A percentile compares a stretch with the other conserved stretches of the same genome.
phyloP scores from a whole-genome alignment of 2,113 vertebrate genomes.

The Seriola aureovittata region DNA sequence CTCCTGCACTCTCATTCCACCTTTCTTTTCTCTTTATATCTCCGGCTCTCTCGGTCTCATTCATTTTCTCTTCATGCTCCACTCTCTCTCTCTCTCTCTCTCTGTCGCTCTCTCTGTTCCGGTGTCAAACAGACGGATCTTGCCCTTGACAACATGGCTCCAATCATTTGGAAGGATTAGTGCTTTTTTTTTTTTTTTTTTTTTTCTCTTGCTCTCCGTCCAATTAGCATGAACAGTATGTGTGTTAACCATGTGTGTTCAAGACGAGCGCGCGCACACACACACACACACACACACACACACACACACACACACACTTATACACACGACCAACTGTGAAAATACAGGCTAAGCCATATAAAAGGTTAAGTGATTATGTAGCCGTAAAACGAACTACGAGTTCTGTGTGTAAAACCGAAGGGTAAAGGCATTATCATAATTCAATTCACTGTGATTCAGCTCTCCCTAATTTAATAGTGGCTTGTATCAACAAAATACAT shows the following conservation, averaged over 20 bases:
- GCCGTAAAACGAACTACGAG: conserved; percentile 58
- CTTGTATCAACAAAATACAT: conserved; percentile 55
- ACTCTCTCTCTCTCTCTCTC: conserved; percentile 10
- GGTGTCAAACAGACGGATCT: conserved; percentile 67
- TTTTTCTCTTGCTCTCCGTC: conserved; percentile 21
- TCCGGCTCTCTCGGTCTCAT: background rate
- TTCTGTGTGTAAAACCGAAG: conserved; percentile 57
- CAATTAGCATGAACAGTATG: conserved; percentile 65
- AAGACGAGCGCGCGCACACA: background rate
- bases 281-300: conserved; percentile 39
- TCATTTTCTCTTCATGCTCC: conserved; percentile 25
- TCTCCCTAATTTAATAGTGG: conserved; percentile 61
- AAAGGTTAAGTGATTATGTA: conserved; percentile 76
- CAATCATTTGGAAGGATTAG: conserved; percentile 74
- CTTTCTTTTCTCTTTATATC: conserved; percentile 20
- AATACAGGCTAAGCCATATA: conserved; percentile 59
- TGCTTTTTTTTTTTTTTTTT: conserved; percentile 14
- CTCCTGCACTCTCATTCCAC: conserved; percentile 10
- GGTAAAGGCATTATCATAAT: conserved; percentile 72
- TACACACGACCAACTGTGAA: conserved; percentile 54
- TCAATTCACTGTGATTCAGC: conserved; percentile 55
- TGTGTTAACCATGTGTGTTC: conserved; percentile 57
- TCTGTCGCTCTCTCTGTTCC: conserved; percentile 9
- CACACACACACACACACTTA: conserved; percentile 36
- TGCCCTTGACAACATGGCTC: conserved; percentile 74